Base-by-base conservation (phyloP, 2,888 invertebrate species). In the Thereva nobilitata region DNA sequence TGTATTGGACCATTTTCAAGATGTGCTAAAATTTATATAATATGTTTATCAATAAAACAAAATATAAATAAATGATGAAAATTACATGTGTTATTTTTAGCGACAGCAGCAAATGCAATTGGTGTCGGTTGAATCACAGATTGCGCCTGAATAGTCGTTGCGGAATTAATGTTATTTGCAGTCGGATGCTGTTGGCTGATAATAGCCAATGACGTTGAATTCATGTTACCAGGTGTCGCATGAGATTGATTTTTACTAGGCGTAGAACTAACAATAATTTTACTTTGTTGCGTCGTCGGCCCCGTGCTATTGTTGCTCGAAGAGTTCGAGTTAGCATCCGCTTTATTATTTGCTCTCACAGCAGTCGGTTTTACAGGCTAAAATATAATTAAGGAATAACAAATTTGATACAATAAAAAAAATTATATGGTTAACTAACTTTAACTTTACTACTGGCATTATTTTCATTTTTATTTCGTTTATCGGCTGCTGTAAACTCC, bases 361-460 rank as follows among this genome's bases (percentile, higher is more conserved):
- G 93, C 91, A 78, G 89, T 89, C 71, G 93, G 93, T 84, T 93
- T 93, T 73, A 94, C 89, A 80, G 91, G 92, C 90, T 92, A 84
- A 75, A 86, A 49, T 42, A 5, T 34, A 40, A 50, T 44, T 9
- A n/a, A 37, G 40, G 41, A 54, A 6, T 42, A 47, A 47, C 12
- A 2, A 47, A 9, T 3, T 41, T 50, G 12, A 10, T 40, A 52
- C 10, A 68, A 57, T 9, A 49, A 54, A 50, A 35, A 41, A 67
- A n/a, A 52, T 67, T 67, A 54, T 68, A 71, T 70, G 38, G 68
- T 8, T 7, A 8, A n/a, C 10, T 37, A 57, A 86, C 83, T 80
- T 87, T 85, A 70, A 74, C 70, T 75, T 77, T 75, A 71, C 75
- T 75, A 74, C 73, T 79, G 70, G 76, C 76, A 76, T 76, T 77